Conservation (phyloP, 2,113 vertebrate species). For the Pedetes capensis region DNA sequence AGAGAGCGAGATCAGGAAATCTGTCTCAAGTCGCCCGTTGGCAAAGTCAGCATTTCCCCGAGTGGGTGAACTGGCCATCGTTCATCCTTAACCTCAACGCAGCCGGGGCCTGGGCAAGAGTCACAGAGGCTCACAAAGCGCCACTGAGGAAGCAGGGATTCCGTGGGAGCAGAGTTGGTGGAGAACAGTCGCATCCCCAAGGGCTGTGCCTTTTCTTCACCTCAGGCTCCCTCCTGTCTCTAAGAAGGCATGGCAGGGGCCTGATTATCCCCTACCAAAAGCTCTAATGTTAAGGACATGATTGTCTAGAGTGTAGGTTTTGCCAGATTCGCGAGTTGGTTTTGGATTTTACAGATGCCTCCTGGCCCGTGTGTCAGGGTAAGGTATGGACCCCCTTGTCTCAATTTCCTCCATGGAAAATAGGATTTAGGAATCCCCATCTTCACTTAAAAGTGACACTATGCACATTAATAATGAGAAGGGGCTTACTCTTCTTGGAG, state of each 20-base stretch:
- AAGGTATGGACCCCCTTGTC: rapidly evolving
- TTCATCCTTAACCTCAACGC: slow-evolving; percentile 71
- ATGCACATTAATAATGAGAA: not conserved
- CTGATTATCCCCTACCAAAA: not conserved
- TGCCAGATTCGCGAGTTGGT: not conserved
- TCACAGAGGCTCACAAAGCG: slow-evolving; percentile 45
- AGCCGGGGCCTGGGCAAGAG: slow-evolving; percentile 46
- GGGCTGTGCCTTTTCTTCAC: not conserved
- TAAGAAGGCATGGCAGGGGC: not conserved
- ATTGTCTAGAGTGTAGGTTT: not conserved
- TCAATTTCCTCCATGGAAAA: not conserved
- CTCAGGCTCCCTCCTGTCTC: not conserved
- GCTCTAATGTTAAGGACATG: not conserved
- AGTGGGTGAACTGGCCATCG: slow-evolving; percentile 49
- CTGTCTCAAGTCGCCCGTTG: slow-evolving; percentile 47
- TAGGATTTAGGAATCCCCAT: not conserved
- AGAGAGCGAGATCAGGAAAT: slow-evolving; percentile 31
- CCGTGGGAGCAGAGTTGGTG: no score
- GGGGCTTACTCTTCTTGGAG: not conserved
- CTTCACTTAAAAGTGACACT: not conserved
- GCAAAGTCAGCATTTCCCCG: slow-evolving; percentile 54
- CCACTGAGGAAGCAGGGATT: slow-evolving; percentile 51
- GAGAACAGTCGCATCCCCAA: rapidly evolving
- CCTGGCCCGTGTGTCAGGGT: no score
- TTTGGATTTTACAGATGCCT: not conserved